Percentiles rank a stretch among this genome's conserved stretches.
phyloP scores from a whole-genome alignment of 2,113 vertebrate genomes.

The Corythoichthys haematopterus region DNA sequence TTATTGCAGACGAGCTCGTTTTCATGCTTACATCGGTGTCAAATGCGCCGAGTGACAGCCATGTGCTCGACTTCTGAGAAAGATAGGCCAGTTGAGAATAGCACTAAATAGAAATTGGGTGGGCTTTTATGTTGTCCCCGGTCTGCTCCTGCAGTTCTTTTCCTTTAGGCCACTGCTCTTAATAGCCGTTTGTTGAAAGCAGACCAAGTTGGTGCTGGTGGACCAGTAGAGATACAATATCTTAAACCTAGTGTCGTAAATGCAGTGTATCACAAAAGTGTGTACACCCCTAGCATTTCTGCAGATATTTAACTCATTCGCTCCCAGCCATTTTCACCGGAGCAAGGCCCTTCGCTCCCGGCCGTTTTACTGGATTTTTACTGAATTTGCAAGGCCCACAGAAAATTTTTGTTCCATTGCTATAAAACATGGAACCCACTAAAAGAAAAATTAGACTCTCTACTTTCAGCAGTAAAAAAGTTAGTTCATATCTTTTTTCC shows the following conservation, averaged over 20 bases:
- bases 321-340: too few relatives aligned
- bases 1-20: slow-evolving; percentile 24
- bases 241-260: neutral
- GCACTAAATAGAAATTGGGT: neutral
- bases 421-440: too few relatives aligned
- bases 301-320: too few relatives aligned
- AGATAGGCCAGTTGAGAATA: neutral
- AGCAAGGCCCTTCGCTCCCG: too few relatives aligned
- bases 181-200: neutral
- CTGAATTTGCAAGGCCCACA: too few relatives aligned
- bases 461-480: too few relatives aligned
- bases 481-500: too few relatives aligned
- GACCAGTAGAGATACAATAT: neutral
- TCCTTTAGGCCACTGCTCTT: neutral
- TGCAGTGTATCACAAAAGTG: too few relatives aligned
- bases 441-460: too few relatives aligned
- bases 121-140: neutral
- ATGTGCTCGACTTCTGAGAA: neutral
- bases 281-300: too few relatives aligned
- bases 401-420: too few relatives aligned
- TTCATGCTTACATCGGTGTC: slow-evolving; percentile 19
- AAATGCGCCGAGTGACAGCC: slow-evolving; percentile 33
- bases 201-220: neutral
- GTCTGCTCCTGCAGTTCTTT: neutral
- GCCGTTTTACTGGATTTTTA: too few relatives aligned